A percentile compares a stretch with the other conserved stretches of the same genome.
Conservation (phyloP, 2,888 invertebrate genomes). For the Tineola bisselliella region DNA sequence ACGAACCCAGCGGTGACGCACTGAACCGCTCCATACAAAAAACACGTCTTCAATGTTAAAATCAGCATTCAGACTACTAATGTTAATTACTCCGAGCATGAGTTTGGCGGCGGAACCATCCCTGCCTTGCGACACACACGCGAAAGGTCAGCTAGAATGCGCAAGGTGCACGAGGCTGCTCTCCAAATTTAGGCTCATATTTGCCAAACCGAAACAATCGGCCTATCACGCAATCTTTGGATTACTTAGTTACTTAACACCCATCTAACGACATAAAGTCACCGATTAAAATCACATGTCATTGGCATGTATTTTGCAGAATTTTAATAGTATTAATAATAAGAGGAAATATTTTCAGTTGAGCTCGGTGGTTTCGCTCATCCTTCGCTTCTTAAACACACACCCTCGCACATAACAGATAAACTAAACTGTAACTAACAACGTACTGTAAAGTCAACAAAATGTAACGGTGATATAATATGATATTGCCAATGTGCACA, state of each 20-base stretch:
- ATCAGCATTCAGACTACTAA: too few relatives aligned
- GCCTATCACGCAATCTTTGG: constrained; percentile 35
- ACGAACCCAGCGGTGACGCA: too few relatives aligned
- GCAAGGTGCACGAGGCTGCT: constrained; percentile 15
- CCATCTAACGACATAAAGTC: constrained; percentile 19
- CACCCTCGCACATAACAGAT: constrained; percentile 3
- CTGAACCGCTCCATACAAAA: too few relatives aligned
- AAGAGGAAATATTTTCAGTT: background rate
- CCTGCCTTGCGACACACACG: constrained; percentile 18
- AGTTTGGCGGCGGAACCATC: constrained; percentile 20
- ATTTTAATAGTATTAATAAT: background rate
- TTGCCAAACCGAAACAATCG: constrained; percentile 27
- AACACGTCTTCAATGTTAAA: too few relatives aligned
- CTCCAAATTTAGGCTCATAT: background rate
- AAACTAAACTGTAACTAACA: background rate
- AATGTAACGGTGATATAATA: background rate
- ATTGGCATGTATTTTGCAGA: constrained; percentile 6
- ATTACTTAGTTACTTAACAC: constrained; percentile 41
- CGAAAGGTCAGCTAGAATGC: constrained; percentile 17
- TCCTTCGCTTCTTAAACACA: background rate
- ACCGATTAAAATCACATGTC: background rate
- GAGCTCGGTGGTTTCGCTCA: background rate
- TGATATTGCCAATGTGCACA: background rate
- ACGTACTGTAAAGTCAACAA: background rate
- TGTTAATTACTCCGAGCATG: constrained; percentile 21